Conservation (phyloP, 2,888 invertebrate genomes). For the Hecatera dysodea region DNA sequence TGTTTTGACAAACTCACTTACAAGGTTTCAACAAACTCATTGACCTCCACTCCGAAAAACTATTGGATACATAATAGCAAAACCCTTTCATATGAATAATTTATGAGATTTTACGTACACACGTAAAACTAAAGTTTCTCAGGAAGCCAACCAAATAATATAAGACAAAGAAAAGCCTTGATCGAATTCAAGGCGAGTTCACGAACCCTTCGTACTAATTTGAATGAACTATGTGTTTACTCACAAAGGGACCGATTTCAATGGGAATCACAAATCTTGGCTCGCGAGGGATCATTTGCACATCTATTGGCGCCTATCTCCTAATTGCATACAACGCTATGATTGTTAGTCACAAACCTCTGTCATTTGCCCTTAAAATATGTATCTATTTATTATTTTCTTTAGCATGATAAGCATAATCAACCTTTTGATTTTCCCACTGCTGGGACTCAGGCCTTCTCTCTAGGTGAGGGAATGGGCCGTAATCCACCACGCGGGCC, state of each 20-base stretch:
- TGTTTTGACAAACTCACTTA: too few species aligned
- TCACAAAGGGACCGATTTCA: slow-evolving; percentile 8
- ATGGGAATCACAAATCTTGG: slow-evolving; percentile 36
- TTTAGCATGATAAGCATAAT: too few species aligned
- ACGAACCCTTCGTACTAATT: slow-evolving; percentile 4
- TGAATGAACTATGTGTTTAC: slow-evolving; percentile 42
- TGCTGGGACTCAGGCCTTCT: too few species aligned
- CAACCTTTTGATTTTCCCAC: too few species aligned
- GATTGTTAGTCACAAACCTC: too few species aligned
- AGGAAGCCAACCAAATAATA: background rate
- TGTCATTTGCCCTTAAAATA: too few species aligned
- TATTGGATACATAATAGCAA: background rate
- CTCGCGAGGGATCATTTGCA: slow-evolving; percentile 24
- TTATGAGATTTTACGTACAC: background rate
- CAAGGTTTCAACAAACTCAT: too few species aligned
- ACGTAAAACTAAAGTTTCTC: background rate
- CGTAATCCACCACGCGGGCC: too few species aligned
- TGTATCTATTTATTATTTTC: too few species aligned
- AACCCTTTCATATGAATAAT: background rate
- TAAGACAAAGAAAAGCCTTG: slow-evolving; percentile 7
- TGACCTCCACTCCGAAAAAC: too few species aligned
- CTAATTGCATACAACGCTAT: slow-evolving; percentile 11
- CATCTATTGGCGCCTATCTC: slow-evolving; percentile 21
- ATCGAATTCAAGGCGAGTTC: slow-evolving; percentile 5
- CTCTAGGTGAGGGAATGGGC: too few species aligned